Evolutionary conservation across 2,888 invertebrate genomes (phyloP).

Genomic region (Melanotus villosus): DNA sequence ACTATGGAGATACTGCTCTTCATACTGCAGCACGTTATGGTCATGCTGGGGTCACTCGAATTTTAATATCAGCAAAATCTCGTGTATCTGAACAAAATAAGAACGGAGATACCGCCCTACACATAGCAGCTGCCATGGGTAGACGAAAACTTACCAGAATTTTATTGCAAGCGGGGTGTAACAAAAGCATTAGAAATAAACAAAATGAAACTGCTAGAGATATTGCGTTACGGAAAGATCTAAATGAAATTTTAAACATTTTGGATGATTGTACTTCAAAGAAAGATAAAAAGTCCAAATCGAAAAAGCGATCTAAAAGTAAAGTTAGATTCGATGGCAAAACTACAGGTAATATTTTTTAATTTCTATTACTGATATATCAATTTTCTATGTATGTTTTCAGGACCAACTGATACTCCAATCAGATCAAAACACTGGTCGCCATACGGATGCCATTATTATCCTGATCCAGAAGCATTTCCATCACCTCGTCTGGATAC

Average conservation of each 20-base stretch:
- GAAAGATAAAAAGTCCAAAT: constrained; percentile 72
- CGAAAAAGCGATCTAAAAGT: constrained; percentile 65
- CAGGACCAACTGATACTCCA: constrained; percentile 9
- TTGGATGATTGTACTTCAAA: constrained; percentile 71
- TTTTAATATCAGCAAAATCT: constrained; percentile 91
- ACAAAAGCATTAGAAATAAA: constrained; percentile 80
- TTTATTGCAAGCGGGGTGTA: constrained; percentile 89
- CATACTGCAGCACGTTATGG: constrained; percentile 97
- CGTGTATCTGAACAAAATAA: constrained; percentile 91
- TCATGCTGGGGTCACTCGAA: constrained; percentile 95
- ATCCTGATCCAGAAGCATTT: constrained; percentile 88
- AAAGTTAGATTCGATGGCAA: constrained; percentile 64
- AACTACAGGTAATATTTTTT: constrained; percentile 28
- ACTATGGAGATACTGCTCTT: constrained; percentile 94
- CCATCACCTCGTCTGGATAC: constrained; percentile 89
- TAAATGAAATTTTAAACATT: constrained; percentile 87
- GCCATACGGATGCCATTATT: constrained; percentile 93
- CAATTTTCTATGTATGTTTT: no score
- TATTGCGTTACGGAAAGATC: constrained; percentile 89
- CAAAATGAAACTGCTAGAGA: constrained; percentile 92
- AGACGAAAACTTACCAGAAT: constrained; percentile 92
- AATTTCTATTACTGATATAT: neutral
- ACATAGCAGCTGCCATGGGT: constrained; percentile 96
- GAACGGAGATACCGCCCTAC: constrained; percentile 95
- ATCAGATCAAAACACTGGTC: constrained; percentile 75